phyloP scores from a whole-genome alignment of 2,113 vertebrate species.

The Telmatochromis bifrenatus region DNA sequence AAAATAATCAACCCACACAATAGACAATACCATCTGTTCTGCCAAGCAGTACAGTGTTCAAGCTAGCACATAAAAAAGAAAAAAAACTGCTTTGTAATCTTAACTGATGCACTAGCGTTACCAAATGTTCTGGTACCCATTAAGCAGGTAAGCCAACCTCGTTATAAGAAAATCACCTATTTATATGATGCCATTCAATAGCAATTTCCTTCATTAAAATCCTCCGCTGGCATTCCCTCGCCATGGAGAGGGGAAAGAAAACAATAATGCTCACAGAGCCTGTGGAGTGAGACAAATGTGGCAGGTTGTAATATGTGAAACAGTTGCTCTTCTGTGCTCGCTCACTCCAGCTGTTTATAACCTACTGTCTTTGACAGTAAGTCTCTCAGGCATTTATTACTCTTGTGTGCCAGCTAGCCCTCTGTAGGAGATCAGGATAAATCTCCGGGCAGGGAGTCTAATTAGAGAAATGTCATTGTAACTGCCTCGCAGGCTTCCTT shows the following conservation, averaged over 20 bases:
- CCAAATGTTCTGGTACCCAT: constrained; percentile 22
- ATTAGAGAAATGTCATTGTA: constrained; percentile 32
- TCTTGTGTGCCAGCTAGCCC: background rate
- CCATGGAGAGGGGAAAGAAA: background rate
- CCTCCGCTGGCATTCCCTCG: background rate
- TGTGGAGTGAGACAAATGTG: background rate
- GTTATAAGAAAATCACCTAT: background rate
- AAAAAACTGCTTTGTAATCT: constrained; percentile 1
- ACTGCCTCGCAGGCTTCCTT: constrained; percentile 6
- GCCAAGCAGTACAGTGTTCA: background rate
- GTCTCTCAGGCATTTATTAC: constrained; percentile 18
- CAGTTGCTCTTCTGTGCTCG: background rate
- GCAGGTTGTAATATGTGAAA: constrained; percentile 12
- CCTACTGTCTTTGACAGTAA: constrained; percentile 23
- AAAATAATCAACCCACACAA: constrained; percentile 11
- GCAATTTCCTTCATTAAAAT: constrained; percentile 33
- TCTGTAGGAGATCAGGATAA: background rate
- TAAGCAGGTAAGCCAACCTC: constrained; percentile 29
- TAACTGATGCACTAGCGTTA: background rate
- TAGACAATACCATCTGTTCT: constrained; percentile 4
- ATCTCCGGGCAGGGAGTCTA: background rate
- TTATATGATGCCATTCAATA: constrained; percentile 30
- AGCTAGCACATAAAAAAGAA: background rate
- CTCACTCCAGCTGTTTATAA: constrained; percentile 21
- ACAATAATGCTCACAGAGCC: background rate